Conservation (phyloP, 1,140 invertebrate species). For the Lepeophtheirus salmonis region DNA sequence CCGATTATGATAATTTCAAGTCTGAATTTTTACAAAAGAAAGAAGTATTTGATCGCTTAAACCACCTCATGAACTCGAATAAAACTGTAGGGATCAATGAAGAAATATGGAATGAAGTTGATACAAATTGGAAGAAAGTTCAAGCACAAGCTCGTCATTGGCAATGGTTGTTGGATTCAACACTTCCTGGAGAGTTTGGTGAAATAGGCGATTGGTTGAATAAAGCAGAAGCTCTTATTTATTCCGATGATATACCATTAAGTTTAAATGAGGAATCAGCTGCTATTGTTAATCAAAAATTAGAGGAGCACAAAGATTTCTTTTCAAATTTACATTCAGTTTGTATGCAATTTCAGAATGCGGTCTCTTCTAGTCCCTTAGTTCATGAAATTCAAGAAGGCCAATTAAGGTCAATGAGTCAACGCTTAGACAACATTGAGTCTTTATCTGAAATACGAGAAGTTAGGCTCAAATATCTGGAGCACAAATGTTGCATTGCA, state of each 20-base stretch:
- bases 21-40: constrained; percentile 46
- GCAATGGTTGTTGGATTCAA: constrained; percentile 62
- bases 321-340: constrained; percentile 60
- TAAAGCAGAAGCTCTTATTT: constrained; percentile 58
- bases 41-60: constrained; percentile 46
- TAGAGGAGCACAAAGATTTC: constrained; percentile 37
- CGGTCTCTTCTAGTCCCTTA: constrained; percentile 35
- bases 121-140: constrained; percentile 51
- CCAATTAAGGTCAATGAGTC: constrained; percentile 57
- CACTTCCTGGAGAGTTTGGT: constrained; percentile 59
- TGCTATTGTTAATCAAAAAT: constrained; percentile 13
- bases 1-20: constrained; percentile 2
- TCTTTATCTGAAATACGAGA: constrained; percentile 49
- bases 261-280: constrained; percentile 58
- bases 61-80: constrained; percentile 32
- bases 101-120: constrained; percentile 56
- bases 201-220: constrained; percentile 71
- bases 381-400: constrained; percentile 44
- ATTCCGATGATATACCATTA: constrained; percentile 51
- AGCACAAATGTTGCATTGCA: constrained; percentile 77
- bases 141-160: constrained; percentile 47
- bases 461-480: constrained; percentile 63
- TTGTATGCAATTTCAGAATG: constrained; percentile 49
- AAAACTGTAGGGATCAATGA: constrained; percentile 36
- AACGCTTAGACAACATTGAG: constrained; percentile 47